Base-by-base conservation (phyloP, 92 coral and sea anemone species). In the Diadumene lineata region DNA sequence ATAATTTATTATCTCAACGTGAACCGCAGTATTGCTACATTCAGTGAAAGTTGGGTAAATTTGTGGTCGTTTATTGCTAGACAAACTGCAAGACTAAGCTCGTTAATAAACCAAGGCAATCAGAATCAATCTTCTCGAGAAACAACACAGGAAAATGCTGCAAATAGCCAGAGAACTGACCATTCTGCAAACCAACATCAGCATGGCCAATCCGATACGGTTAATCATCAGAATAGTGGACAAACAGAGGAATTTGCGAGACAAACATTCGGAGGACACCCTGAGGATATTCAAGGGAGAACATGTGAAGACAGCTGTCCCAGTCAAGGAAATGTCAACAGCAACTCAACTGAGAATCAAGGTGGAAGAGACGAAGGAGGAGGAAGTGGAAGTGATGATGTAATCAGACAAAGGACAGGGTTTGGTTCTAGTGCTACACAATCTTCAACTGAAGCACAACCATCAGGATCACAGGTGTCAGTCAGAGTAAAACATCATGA, bases 401-500 rank as follows among this genome's bases (percentile, higher is more conserved):
- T 34, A 11, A 34, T 23, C 0, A 69, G 74, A 13, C 31, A 30
- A 18, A 70, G 75, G 30, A 21, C 77, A 56, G 66, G 64, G n/a
- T 55, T 18, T 51, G 43, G 76, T 29, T 21, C 71, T 22, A 24
- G 16, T 56, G 28, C 55, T 32, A 1, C 66, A 18, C 53, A 57
- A 66, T 32, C 77, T 28, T 0, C 31, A 33, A 31, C 27, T 18
- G 67, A 57, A 19, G 67, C 34, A 38, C 48, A 38, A 38, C 13
- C 48, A 38, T 44, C 55, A 76, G 38, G 60, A 15, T 1, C 63
- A 30, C 44, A 18, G 29, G 83, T 84, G 38, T 29, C 85, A 43
- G 73, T 94, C 58, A 89, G 92, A 30, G 83, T 96, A 34, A 96
- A 96, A 72, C 87, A 86, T 69, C 73, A 81, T 69, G 99, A 96